Percentiles rank a stretch among this genome's conserved stretches.
Conservation (phyloP, 2,113 vertebrate genomes). For the Oncorhynchus clarkii region DNA sequence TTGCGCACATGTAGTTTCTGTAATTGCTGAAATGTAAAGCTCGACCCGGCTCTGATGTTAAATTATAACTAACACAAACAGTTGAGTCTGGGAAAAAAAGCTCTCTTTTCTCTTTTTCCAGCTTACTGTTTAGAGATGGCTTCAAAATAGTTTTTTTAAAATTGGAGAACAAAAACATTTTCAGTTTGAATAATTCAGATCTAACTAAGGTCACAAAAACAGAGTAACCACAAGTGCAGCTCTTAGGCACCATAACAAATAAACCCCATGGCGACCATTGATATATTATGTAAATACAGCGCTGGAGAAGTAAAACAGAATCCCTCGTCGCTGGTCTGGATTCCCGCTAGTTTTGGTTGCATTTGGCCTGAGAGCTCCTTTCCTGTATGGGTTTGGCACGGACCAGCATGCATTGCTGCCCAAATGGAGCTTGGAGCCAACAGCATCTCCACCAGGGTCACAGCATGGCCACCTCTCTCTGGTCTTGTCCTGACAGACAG, state of each 20-base stretch:
- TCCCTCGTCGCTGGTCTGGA: conserved; percentile 32
- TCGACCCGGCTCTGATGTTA: conserved; percentile 64
- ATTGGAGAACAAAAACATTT: conserved; percentile 56
- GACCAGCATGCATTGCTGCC: conserved; percentile 32
- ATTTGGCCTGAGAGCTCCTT: conserved; percentile 47
- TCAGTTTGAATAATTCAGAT: conserved; percentile 63
- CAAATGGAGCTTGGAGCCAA: neutral
- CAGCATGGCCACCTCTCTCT: too few relatives aligned
- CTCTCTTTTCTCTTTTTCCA: conserved; percentile 54
- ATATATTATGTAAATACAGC: conserved; percentile 60
- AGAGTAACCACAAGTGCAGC: conserved; percentile 65
- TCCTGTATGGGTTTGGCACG: conserved; percentile 44
- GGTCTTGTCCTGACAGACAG: too few relatives aligned
- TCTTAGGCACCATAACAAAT: conserved; percentile 67
- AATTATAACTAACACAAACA: conserved; percentile 73
- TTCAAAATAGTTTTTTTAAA: conserved; percentile 49
- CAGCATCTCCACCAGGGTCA: too few relatives aligned
- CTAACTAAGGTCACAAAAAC: conserved; percentile 48
- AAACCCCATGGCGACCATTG: conserved; percentile 59
- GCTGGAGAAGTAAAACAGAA: conserved; percentile 57
- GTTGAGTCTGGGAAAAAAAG: conserved; percentile 43
- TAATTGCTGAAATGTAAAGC: conserved; percentile 75
- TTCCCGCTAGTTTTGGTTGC: conserved; percentile 52
- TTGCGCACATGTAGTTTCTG: conserved; percentile 66
- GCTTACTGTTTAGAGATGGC: conserved; percentile 18